phyloP scores from a whole-genome alignment of 2,113 vertebrate genomes.

The Ivindomyrus marchei region DNA sequence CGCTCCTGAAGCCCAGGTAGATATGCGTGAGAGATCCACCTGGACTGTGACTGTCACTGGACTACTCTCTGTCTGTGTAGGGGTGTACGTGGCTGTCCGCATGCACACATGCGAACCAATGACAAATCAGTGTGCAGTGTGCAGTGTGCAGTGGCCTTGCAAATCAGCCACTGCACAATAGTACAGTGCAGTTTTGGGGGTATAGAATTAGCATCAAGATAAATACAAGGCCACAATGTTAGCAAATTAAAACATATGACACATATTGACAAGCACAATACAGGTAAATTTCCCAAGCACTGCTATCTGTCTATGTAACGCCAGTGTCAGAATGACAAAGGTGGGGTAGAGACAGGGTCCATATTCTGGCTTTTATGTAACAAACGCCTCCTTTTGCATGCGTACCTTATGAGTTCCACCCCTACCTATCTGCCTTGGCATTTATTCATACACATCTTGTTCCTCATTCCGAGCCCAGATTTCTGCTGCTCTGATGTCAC shows the following conservation, averaged over 20 bases:
- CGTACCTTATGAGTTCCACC: not conserved
- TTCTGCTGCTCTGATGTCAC: constrained; percentile 3
- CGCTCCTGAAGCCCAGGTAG: not conserved
- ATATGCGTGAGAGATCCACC: not conserved
- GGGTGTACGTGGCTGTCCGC: not conserved
- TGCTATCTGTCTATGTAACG: not conserved
- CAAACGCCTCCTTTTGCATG: not conserved
- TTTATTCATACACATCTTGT: not conserved
- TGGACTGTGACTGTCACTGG: not conserved
- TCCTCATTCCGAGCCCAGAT: not conserved
- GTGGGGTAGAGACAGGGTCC: not conserved
- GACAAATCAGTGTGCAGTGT: not conserved
- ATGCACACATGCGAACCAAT: not conserved
- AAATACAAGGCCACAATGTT: not conserved
- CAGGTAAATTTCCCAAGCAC: not conserved
- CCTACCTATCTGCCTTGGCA: not conserved
- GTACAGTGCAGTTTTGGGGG: not conserved
- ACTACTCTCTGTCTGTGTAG: not conserved
- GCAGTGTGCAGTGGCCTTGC: not conserved
- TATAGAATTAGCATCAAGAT: not conserved
- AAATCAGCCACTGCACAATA: not conserved
- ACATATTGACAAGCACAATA: not conserved
- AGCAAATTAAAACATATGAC: not conserved
- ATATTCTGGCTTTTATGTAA: not conserved
- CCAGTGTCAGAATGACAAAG: not conserved